Base-by-base conservation (phyloP, 1,140 invertebrate genomes). In the Lordiphosa collinella region DNA sequence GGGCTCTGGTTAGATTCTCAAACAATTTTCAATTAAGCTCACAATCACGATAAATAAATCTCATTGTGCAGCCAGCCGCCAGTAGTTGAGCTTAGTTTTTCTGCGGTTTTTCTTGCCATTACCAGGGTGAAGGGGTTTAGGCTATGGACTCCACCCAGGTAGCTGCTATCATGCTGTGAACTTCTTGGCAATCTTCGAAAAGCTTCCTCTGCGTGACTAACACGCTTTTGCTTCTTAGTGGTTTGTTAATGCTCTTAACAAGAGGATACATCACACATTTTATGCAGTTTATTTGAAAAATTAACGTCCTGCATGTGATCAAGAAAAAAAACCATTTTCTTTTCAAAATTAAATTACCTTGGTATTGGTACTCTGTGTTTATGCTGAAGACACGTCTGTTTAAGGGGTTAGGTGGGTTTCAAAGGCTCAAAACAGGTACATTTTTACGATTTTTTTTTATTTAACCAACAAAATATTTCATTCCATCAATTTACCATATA, bases 21-120 rank as follows among this genome's bases (percentile, higher is more conserved):
- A 84, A 82, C 76, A 84, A 84, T 82, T 84, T 84, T 82, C 78
- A 82, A 82, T 82, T 78, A 82, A 82, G 76, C 72, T 52, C 62
- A 78, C 78, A 84, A 82, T 84, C 78, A 72, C 78, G 78, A 72
- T 78, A 84, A 78, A 84, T 82, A 82, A 82, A 84, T 82, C 76
- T 84, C 78, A 78, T 84, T 80, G 76, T 78, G 71, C 60, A 71
- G 54, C 66, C 61, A 76, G 57, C 59, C 79, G 59, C 57, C 67
- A 72, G 49, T 51, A 50, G 52, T 64, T 59, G 46, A 63, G 55
- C 43, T 68, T 35, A 60, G 48, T 16, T 69, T 67, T 69, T 74
- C 58, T 73, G 69, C 69, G 69, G 69, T 72, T 73, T 72, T 66
- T 61, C 37, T 18, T 40, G 5, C 25, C 25, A 29, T 29, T 29